phyloP scores from a whole-genome alignment of 2,113 vertebrate genomes.

The Recurvirostra avosetta region DNA sequence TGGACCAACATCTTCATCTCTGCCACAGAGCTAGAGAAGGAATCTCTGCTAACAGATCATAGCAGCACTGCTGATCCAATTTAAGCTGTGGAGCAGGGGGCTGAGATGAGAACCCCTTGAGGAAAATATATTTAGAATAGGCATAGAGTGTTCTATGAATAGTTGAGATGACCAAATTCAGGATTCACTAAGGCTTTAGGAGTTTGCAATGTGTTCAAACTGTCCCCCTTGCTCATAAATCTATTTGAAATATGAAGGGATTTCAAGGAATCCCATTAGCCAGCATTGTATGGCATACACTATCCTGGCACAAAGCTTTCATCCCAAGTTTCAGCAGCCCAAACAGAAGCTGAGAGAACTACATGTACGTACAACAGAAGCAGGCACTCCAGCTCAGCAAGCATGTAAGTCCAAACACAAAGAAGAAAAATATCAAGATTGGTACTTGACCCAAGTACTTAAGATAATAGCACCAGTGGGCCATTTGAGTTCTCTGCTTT shows the following conservation, averaged over 20 bases:
- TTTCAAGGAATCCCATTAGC: neutral
- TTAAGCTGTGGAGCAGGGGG: neutral
- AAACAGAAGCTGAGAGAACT: neutral
- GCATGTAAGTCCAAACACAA: neutral
- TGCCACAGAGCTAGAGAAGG: neutral
- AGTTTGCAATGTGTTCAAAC: neutral
- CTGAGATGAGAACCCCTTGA: conserved; percentile 6
- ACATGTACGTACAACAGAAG: neutral
- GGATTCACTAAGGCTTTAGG: neutral
- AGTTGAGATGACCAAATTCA: conserved; percentile 10
- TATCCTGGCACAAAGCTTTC: neutral
- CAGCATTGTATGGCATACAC: neutral
- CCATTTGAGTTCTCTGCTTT: neutral
- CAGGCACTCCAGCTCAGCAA: neutral
- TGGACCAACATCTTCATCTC: neutral
- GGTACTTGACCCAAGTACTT: neutral
- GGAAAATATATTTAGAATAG: conserved; percentile 21
- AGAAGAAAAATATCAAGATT: neutral
- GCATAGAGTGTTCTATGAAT: conserved; percentile 12
- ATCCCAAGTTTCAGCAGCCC: neutral
- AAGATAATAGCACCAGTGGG: neutral
- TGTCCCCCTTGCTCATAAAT: neutral
- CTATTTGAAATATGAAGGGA: neutral
- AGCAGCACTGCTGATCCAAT: conserved; percentile 9
- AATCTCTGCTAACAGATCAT: neutral